A percentile compares a stretch with the other conserved stretches of the same genome.
These are phyloP conservation scores for Alca torda DNA, from an alignment of 2,797 vertebrate species.

Conservation along the genomic window DNA sequence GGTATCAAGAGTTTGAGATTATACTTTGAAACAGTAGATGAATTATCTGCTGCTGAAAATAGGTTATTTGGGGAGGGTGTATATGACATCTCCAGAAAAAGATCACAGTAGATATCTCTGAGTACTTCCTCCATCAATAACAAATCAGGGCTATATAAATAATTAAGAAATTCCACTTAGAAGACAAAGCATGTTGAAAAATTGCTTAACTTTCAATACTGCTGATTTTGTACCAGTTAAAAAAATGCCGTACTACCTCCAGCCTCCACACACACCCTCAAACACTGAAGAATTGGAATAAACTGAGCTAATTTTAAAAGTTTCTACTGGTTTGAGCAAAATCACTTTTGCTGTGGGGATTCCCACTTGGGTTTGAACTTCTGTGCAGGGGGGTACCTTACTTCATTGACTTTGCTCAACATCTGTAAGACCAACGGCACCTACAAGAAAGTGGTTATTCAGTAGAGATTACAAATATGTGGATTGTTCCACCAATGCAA, in stretches of 20 bases:
- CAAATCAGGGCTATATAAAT: not conserved
- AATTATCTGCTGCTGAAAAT: not conserved
- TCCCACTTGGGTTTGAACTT: not conserved
- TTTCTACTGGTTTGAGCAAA: not conserved
- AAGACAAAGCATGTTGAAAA: not conserved
- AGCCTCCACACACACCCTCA: not conserved
- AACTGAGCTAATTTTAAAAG: not conserved
- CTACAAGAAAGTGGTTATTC: not conserved
- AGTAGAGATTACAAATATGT: not conserved
- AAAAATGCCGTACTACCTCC: not conserved
- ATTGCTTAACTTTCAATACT: not conserved
- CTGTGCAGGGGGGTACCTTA: not conserved
- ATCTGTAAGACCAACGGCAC: not conserved
- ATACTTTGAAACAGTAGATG: not conserved
- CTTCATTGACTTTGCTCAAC: not conserved
- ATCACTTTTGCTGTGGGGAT: not conserved
- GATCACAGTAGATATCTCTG: not conserved
- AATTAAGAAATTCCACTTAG: not conserved
- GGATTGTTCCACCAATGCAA: not conserved
- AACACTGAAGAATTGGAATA: not conserved
- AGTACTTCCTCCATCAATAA: not conserved
- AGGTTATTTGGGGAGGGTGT: not conserved
- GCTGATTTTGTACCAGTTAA: not conserved
- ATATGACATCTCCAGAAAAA: not conserved
- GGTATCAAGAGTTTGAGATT: not conserved